Percentiles rank a stretch among this genome's conserved stretches.
Evolutionary conservation across 2,797 vertebrate genomes (phyloP).

Genomic region (Pseudomugil tenellus): DNA sequence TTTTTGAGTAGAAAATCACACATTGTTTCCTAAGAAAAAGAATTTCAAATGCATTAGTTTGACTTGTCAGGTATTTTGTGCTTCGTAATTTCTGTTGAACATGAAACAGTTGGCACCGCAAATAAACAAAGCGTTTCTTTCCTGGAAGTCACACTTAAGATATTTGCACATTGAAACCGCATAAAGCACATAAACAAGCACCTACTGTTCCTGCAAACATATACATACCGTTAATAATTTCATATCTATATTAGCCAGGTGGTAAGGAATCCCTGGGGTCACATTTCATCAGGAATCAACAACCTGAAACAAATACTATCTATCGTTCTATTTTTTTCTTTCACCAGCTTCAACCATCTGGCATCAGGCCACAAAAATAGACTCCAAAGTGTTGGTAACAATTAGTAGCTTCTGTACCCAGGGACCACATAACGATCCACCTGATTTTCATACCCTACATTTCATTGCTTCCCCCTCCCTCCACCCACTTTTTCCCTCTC

Average conservation of each 20-base stretch:
- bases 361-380: constrained; percentile 83
- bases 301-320: constrained; percentile 71
- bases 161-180: constrained; percentile 52
- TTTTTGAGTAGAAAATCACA: no score
- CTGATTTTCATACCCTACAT: constrained; percentile 83
- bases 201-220: constrained; percentile 49
- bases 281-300: constrained; percentile 73
- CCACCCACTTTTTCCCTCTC: no score
- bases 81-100: background rate
- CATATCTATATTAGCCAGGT: constrained; percentile 68
- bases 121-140: constrained; percentile 37
- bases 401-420: constrained; percentile 85
- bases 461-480: constrained; percentile 65
- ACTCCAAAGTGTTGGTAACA: constrained; percentile 82
- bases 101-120: background rate
- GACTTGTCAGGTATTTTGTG: background rate
- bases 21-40: no score
- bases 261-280: constrained; percentile 67
- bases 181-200: constrained; percentile 44
- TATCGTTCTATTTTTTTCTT: constrained; percentile 50
- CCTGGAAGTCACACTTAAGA: constrained; percentile 59
- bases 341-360: constrained; percentile 88
- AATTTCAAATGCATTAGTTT: background rate
- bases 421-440: constrained; percentile 81
- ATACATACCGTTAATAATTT: constrained; percentile 56